These are phyloP conservation scores for Drosophila willistoni DNA, from an alignment of 1,140 invertebrate genomes.

Conservation along the genomic window DNA sequence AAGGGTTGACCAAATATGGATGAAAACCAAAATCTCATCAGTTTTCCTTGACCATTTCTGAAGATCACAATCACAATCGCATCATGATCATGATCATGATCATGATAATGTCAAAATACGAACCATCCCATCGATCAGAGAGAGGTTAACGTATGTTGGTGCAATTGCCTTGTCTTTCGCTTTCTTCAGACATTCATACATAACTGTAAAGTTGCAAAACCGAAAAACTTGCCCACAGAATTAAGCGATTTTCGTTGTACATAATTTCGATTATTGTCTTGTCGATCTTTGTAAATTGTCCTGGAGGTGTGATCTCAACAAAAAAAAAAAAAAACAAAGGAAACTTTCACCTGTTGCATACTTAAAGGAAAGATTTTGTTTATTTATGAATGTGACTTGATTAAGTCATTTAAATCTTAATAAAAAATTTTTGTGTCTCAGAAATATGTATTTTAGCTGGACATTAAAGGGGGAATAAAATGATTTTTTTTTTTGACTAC, in stretches of 20 bases:
- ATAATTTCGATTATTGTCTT: constrained; percentile 70
- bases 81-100: constrained; percentile 13
- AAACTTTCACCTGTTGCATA: constrained; percentile 62
- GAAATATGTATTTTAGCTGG: no score
- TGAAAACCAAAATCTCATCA: constrained; percentile 70
- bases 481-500: no score
- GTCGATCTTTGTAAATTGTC: constrained; percentile 53
- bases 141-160: neutral
- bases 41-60: constrained; percentile 46
- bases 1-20: constrained; percentile 74
- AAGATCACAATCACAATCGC: constrained; percentile 55
- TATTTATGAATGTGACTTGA: neutral
- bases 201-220: constrained; percentile 53
- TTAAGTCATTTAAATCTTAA: neutral
- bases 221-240: constrained; percentile 44
- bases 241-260: constrained; percentile 73
- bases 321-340: constrained; percentile 44
- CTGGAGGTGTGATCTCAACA: constrained; percentile 55
- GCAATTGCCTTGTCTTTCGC: constrained; percentile 30
- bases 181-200: constrained; percentile 36
- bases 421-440: no score
- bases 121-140: constrained; percentile 54
- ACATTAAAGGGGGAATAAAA: no score
- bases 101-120: constrained; percentile 47
- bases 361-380: neutral